Evolutionary conservation across 2,888 invertebrate species (phyloP).

Genomic region (Branchinecta sandiegonensis): DNA sequence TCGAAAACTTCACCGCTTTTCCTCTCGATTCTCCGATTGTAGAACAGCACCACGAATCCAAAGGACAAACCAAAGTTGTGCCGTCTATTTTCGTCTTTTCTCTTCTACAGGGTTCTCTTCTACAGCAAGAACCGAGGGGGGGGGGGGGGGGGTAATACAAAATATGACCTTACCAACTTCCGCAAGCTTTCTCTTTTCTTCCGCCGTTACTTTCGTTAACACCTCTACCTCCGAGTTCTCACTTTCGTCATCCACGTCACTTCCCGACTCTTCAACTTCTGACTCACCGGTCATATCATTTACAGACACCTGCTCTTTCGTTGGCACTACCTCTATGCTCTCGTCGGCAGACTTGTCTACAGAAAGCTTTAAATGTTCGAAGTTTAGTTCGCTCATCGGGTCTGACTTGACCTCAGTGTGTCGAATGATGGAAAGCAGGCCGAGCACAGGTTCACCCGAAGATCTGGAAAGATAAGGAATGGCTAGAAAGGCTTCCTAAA

Average conservation of each 20-base stretch:
- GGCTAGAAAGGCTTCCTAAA: no score
- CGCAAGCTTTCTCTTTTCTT: conserved; percentile 19
- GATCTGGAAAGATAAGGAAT: background rate
- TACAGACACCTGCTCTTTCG: background rate
- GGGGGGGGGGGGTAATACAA: no score
- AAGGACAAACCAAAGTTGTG: no score
- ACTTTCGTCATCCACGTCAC: background rate
- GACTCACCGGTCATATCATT: background rate
- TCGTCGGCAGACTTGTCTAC: background rate
- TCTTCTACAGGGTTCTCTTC: no score
- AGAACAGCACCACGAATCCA: no score
- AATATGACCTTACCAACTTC: conserved; percentile 18
- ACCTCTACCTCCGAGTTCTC: conserved; percentile 21
- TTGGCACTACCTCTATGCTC: background rate
- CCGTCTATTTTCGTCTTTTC: no score
- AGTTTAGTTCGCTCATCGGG: background rate
- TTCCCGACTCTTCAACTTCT: conserved; percentile 1
- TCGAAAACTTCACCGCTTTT: no score
- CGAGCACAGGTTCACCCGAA: conserved; percentile 2
- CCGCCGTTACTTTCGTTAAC: conserved; percentile 18
- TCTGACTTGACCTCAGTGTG: background rate
- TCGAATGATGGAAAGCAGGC: conserved; percentile 9
- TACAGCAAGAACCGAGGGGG: no score
- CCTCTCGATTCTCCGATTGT: no score
- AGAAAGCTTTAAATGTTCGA: background rate